phyloP scores from a whole-genome alignment of 2,888 invertebrate genomes.

The Apoda limacodes region DNA sequence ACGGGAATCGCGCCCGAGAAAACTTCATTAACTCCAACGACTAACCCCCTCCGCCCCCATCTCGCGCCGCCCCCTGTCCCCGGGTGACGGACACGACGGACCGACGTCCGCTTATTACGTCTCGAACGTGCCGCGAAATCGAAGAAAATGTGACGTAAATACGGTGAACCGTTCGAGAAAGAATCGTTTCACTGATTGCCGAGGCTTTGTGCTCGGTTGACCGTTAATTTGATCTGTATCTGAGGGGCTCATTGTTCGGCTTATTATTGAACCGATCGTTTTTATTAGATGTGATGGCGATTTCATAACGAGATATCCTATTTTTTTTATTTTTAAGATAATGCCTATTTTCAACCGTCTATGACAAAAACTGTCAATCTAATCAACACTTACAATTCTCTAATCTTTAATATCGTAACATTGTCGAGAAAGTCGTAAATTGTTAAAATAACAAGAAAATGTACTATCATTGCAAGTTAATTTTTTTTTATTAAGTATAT shows the following conservation, averaged over 20 bases:
- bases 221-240: slow-evolving; percentile 65
- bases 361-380: no score
- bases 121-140: slow-evolving; percentile 67
- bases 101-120: slow-evolving; percentile 62
- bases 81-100: slow-evolving; percentile 38
- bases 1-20: slow-evolving; percentile 68
- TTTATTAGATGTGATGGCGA: slow-evolving; percentile 39
- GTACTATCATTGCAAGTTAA: no score
- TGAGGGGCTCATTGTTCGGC: slow-evolving; percentile 39
- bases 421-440: no score
- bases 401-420: no score
- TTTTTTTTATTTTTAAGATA: no score
- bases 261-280: slow-evolving; percentile 55
- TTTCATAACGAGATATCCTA: no score
- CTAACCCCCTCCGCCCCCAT: slow-evolving; percentile 27
- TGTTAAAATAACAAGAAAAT: no score
- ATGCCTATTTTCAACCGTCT: no score
- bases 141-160: slow-evolving; percentile 67
- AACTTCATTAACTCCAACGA: slow-evolving; percentile 69
- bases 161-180: slow-evolving; percentile 49
- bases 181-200: slow-evolving; percentile 61
- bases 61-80: slow-evolving; percentile 21
- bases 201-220: slow-evolving; percentile 56
- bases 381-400: no score
- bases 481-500: no score